Percentiles rank a stretch among this genome's conserved stretches.
phyloP scores from a whole-genome alignment of 2,888 invertebrate genomes.

The Drosophila antonietae region DNA sequence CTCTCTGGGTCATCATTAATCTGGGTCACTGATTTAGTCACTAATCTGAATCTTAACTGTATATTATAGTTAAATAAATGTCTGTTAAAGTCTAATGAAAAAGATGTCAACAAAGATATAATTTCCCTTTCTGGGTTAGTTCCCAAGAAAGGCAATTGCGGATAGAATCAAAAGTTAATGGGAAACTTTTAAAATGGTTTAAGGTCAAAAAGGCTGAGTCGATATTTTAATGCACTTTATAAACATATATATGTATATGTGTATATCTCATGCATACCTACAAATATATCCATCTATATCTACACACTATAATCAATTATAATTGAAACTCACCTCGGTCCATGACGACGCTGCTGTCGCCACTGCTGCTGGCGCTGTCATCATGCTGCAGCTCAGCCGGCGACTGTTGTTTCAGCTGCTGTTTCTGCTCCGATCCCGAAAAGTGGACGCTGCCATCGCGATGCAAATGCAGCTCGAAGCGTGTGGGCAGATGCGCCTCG shows the following conservation, averaged over 20 bases:
- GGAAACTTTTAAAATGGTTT: not conserved
- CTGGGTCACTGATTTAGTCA: not conserved
- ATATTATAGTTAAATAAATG: not conserved
- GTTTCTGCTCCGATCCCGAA: conserved; percentile 57
- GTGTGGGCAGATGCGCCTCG: conserved; percentile 74
- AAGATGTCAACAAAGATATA: not conserved
- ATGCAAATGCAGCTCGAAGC: conserved; percentile 89
- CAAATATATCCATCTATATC: not conserved
- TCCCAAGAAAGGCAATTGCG: not conserved
- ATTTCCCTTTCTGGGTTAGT: not conserved
- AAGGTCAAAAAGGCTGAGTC: not conserved
- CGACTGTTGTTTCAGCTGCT: conserved; percentile 3
- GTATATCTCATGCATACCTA: not conserved
- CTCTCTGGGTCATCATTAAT: not conserved
- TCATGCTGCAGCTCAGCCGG: conserved; percentile 30
- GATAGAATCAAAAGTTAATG: not conserved
- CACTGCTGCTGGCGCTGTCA: conserved; percentile 72
- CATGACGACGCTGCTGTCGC: conserved; percentile 66
- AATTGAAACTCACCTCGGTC: conserved; percentile 55
- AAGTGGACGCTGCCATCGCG: conserved; percentile 91
- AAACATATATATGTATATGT: not conserved
- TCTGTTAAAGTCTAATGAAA: not conserved
- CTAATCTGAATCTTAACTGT: not conserved
- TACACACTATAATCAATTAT: not conserved
- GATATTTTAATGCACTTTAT: not conserved